phyloP scores from a whole-genome alignment of 2,797 vertebrate genomes.

The Kryptopterus vitreolus region DNA sequence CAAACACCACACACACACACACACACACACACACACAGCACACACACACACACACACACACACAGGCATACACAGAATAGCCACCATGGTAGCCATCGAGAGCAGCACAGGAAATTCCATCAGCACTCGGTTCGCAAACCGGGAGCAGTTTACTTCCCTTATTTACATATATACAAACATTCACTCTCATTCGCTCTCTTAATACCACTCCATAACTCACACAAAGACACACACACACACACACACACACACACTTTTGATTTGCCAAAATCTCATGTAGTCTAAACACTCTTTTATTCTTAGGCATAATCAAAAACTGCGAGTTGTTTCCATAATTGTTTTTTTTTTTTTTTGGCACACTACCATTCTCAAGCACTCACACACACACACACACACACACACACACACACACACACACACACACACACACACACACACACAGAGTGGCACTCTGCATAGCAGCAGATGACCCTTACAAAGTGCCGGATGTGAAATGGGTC shows the following conservation, averaged over 20 bases:
- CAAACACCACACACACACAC: neutral
- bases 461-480: constrained; percentile 63
- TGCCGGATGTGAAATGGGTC: constrained; percentile 61
- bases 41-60: neutral
- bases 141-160: constrained; percentile 29
- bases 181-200: neutral
- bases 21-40: too few species aligned
- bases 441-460: constrained; percentile 42
- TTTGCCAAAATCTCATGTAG: neutral
- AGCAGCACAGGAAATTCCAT: constrained; percentile 55
- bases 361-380: neutral
- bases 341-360: constrained; percentile 1
- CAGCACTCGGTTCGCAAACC: constrained; percentile 40
- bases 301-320: constrained; percentile 20
- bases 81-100: constrained; percentile 37
- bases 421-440: constrained; percentile 20
- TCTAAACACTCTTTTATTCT: constrained; percentile 2
- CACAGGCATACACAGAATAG: neutral
- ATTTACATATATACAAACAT: constrained; percentile 26
- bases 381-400: neutral
- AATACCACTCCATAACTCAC: neutral
- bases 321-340: constrained; percentile 12
- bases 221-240: neutral
- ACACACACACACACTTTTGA: neutral
- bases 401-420: neutral